Evolutionary conservation across 2,113 vertebrate genomes (phyloP), one percentile per base, ranked within the genome.

Genomic region (Copsychus sechellarum): DNA sequence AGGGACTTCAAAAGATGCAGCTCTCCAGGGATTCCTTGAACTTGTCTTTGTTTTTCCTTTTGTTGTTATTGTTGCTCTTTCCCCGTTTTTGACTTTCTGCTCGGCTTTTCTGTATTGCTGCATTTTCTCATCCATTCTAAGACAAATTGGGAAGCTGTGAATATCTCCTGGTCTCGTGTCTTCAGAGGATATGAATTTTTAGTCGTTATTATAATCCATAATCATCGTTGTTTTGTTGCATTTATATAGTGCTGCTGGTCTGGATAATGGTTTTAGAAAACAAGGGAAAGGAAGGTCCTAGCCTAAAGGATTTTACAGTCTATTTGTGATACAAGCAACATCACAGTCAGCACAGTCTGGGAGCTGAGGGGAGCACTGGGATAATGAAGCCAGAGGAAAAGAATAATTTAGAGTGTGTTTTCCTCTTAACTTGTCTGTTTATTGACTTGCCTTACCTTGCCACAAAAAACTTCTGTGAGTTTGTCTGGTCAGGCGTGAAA

Each of bases 21-120:
- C 56, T 93, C 96, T 89, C 88, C 91, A 92, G 95, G 92, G 94
- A 95, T 88, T 94, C 81, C 94, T 96, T 90, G 61, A 94, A 79
- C 77, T 91, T 2, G 0, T 29, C 70, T 67, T 81, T 87, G 69
- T 65, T 92, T 96, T 88, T 34, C 42, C 81, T 94, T 48, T 77
- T 85, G 47, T 87, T 95, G 83, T 81, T 95, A 17, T 70, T 81
- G 77, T 88, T 84, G 58, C 50, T 86, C 47, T 85, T 71, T 42
- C 66, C 34, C 61, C 24, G 12, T 21, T 84, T 15, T 6, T 42
- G 51, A 21, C 43, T 38, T 66, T 72, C 64, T 86, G 67, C 47
- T 38, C 70, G 53, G 58, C 20, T 94, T 93, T 81, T 64, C 69
- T 61, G 7, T 88, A 4, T 71, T 60, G 43, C 57, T 92, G 6